Base-by-base conservation (phyloP, 2,797 vertebrate genomes). In the Mormyrops boulengeri region DNA sequence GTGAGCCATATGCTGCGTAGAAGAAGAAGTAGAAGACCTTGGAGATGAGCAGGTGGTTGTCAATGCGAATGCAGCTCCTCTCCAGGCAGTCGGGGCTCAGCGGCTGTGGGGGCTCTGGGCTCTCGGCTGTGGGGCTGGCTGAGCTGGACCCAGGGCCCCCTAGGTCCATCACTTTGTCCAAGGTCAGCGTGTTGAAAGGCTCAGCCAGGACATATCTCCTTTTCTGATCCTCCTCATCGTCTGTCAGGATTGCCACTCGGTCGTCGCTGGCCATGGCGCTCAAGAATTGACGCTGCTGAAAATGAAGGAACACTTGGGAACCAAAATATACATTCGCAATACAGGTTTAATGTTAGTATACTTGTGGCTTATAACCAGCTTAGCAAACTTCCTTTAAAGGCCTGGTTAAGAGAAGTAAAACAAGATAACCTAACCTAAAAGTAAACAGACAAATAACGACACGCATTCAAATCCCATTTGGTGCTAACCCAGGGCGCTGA, bases 11-110 rank as follows among this genome's bases (percentile, higher is more conserved):
- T 0, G 98, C 99, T 0, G 98, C 97, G 53, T 98, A 99, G 94
- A 99, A 99, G 95, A 99, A 99, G 93, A 99, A 98, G 94, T 99
- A 99, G 93, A 99, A 99, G 88, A 99, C 94, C 92, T 99, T 99
- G 73, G 98, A 99, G 93, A 99, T 92, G 17, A 99, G 97, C 41
- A 99, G 98, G 52, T 96, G 96, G 0, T 95, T 96, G 95, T 97
- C 98, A 91, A 99, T 92, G 90, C 96, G 96, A 80, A 99, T 95
- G 44, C 96, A 98, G 53, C 97, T 94, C 90, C 96, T 96, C 93
- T 98, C 95, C 11, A 98, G 96, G 96, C 98, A 99, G 92, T 96
- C 94, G 2, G 97, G 91, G 19, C 97, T 89, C 60, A 91, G 95
- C 88, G 93, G 92, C 0, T 96, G 94, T 0, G 95, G 91, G 3